These are phyloP conservation scores for Stichopus chloronotus DNA, from an alignment of 35 echinoderm and acorn worm species.

Conservation along the genomic window DNA sequence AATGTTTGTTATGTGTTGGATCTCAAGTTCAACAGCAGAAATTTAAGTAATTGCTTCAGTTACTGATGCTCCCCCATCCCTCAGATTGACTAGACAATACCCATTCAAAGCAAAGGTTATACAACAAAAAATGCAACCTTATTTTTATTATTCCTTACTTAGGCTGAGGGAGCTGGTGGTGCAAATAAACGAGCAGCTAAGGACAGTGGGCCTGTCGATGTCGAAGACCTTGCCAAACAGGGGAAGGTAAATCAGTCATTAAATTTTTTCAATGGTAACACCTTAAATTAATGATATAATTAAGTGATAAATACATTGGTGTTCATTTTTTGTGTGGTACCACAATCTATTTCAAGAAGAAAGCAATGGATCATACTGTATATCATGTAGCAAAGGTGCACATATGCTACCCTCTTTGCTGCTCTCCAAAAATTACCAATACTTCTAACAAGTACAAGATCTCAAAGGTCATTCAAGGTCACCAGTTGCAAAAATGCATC, in stretches of 20 bases:
- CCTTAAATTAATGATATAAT: not conserved
- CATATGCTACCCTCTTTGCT: too few relatives aligned
- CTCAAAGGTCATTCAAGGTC: too few relatives aligned
- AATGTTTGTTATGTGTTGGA: not conserved
- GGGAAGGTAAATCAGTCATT: slow-evolving; percentile 70
- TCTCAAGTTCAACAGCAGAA: not conserved
- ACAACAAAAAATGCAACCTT: too few relatives aligned
- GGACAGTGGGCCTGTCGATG: slow-evolving; percentile 44
- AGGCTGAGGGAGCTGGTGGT: slow-evolving; percentile 67
- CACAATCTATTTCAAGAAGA: not conserved
- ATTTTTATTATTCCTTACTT: not conserved
- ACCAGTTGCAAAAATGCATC: too few relatives aligned
- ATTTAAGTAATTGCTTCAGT: too few relatives aligned
- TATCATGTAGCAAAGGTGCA: too few relatives aligned
- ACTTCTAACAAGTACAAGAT: too few relatives aligned
- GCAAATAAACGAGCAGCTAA: slow-evolving; percentile 53
- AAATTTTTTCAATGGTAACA: not conserved
- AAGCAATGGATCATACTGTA: too few relatives aligned
- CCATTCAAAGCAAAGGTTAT: too few relatives aligned
- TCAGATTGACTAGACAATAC: too few relatives aligned
- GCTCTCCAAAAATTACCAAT: too few relatives aligned
- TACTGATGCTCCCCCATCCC: too few relatives aligned
- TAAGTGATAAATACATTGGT: not conserved
- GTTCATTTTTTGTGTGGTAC: not conserved
- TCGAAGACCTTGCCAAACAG: slow-evolving; percentile 69